Percentiles rank a stretch among this genome's conserved stretches.
phyloP scores from a whole-genome alignment of 1,140 invertebrate species.

The Diploscapter pachys region DNA sequence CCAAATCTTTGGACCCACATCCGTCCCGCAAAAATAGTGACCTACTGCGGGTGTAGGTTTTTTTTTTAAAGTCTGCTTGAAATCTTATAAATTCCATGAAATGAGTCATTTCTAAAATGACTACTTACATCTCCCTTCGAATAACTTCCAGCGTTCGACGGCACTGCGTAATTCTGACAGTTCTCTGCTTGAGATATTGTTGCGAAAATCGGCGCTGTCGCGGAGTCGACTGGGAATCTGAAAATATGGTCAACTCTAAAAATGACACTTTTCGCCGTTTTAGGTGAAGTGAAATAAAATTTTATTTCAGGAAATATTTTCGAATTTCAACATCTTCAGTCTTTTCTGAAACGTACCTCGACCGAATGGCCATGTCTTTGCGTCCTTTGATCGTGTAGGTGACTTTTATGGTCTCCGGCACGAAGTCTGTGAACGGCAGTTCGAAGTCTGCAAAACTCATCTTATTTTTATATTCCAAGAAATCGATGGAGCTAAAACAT shows the following conservation, averaged over 20 bases:
- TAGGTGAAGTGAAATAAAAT: too few species aligned
- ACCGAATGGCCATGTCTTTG: conserved; percentile 44
- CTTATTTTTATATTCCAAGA: not conserved
- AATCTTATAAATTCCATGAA: too few species aligned
- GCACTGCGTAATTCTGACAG: conserved; percentile 14
- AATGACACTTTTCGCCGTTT: too few species aligned
- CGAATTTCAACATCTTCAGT: not conserved
- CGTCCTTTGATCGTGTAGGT: conserved; percentile 45
- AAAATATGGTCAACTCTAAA: conserved; percentile 3
- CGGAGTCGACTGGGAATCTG: conserved; percentile 42
- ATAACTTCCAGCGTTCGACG: conserved; percentile 20
- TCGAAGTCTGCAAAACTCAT: not conserved
- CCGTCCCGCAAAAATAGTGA: not conserved
- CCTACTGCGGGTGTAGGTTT: too few species aligned
- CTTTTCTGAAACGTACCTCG: conserved; percentile 7
- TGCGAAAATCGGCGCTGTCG: conserved; percentile 42
- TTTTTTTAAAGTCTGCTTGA: too few species aligned
- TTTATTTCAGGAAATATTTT: not conserved
- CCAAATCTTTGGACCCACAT: not conserved
- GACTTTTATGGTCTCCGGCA: conserved; percentile 40
- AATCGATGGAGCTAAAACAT: conserved; percentile 20
- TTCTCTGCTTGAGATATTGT: conserved; percentile 23
- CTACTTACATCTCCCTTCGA: not conserved
- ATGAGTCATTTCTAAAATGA: too few species aligned
- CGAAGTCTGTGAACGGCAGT: conserved; percentile 49